Conservation (phyloP, 2,113 vertebrate species). For the Peromyscus leucopus region DNA sequence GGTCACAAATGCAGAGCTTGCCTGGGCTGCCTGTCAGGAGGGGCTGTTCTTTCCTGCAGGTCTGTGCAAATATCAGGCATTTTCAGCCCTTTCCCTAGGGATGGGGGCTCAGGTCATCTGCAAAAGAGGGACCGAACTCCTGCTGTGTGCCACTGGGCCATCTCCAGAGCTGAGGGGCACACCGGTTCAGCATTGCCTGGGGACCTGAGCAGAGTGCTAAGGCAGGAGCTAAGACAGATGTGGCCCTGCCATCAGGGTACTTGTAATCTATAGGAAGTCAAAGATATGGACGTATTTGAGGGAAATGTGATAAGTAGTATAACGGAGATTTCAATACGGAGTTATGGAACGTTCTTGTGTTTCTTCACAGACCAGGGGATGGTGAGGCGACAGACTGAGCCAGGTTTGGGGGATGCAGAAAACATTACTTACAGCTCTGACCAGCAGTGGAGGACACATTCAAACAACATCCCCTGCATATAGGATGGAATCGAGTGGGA, state of each 20-base stretch:
- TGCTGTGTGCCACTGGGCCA: background rate
- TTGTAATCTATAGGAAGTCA: background rate
- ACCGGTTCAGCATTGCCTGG: background rate
- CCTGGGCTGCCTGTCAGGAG: background rate
- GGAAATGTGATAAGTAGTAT: background rate
- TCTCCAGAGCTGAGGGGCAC: background rate
- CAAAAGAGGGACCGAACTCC: background rate
- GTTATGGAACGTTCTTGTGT: background rate
- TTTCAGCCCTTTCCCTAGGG: conserved; percentile 11
- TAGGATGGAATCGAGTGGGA: background rate
- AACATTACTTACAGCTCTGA: background rate
- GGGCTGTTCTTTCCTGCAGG: background rate
- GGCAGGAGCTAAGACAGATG: background rate
- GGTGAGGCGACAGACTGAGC: background rate
- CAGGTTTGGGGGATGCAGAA: background rate
- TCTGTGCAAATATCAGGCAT: conserved; percentile 42
- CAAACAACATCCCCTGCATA: background rate
- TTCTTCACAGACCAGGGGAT: background rate
- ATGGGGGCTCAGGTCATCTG: background rate
- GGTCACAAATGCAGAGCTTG: conserved; percentile 42
- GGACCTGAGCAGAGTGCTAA: background rate
- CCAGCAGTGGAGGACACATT: background rate
- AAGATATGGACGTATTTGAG: too few relatives aligned
- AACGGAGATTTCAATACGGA: background rate
- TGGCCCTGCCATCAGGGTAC: background rate